These are phyloP conservation scores for Leucosticte australis DNA, from an alignment of 2,113 vertebrate species.

Conservation along the genomic window DNA sequence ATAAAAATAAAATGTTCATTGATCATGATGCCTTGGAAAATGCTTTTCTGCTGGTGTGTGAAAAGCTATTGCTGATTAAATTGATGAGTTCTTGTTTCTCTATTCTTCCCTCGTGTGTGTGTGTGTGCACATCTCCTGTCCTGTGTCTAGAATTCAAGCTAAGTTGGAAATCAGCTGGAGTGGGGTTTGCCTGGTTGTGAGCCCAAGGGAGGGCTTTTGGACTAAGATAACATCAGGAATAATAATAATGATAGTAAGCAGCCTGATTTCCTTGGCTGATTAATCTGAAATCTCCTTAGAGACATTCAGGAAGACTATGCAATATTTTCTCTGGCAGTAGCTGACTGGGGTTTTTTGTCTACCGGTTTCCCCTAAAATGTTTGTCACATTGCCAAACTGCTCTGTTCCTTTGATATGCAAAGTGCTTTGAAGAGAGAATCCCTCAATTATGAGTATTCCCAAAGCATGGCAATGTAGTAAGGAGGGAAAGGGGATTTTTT, in stretches of 20 bases:
- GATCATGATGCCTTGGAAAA: not conserved
- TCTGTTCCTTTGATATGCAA: not conserved
- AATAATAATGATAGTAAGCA: not conserved
- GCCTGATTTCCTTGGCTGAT: slow-evolving; percentile 7
- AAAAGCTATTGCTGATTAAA: not conserved
- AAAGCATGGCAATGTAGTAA: not conserved
- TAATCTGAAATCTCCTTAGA: not conserved
- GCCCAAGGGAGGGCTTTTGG: not conserved
- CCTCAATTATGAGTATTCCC: not conserved
- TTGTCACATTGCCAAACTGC: not conserved
- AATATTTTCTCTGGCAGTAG: not conserved
- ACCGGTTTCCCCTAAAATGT: not conserved
- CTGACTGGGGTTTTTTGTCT: not conserved
- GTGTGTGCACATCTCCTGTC: not conserved
- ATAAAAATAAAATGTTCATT: not conserved
- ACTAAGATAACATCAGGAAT: not conserved
- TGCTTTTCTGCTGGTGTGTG: not conserved
- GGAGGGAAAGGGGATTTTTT: not conserved
- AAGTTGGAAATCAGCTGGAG: not conserved
- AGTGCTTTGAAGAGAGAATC: not conserved
- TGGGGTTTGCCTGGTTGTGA: not conserved
- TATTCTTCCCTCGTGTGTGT: not conserved
- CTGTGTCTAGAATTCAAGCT: not conserved
- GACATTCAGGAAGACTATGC: not conserved
- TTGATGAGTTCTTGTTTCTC: not conserved